phyloP scores from a whole-genome alignment of 2,797 vertebrate genomes.

The Phataginus tetradactyla region DNA sequence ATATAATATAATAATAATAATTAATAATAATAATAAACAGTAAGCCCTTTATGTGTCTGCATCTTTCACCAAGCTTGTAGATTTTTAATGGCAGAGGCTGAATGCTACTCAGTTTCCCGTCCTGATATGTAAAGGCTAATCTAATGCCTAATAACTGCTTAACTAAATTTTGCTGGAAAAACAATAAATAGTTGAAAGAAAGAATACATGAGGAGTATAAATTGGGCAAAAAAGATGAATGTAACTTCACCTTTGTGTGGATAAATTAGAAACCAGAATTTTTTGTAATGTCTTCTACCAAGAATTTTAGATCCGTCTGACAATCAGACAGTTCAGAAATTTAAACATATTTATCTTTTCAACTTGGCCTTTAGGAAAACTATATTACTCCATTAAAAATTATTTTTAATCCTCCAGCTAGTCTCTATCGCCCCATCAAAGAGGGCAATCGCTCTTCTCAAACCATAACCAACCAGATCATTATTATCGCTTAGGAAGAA shows the following conservation, averaged over 20 bases:
- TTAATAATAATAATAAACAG: not conserved
- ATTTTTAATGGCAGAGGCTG: not conserved
- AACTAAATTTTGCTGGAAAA: not conserved
- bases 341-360: not conserved
- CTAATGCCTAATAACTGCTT: not conserved
- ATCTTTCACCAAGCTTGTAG: not conserved
- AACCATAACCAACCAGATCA: not conserved
- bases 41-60: not conserved
- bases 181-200: not conserved
- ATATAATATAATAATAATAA: not conserved
- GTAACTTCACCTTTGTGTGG: not conserved
- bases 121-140: not conserved
- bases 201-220: not conserved
- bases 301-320: not conserved
- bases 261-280: not conserved
- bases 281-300: not conserved
- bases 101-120: not conserved
- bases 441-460: accelerated
- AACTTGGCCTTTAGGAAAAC: not conserved
- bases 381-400: not conserved
- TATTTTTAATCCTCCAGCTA: not conserved
- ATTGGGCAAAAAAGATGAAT: not conserved
- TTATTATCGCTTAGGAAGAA: not conserved
- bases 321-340: not conserved
- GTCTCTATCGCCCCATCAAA: not conserved